Evolutionary conservation across 2,888 invertebrate genomes (phyloP), one percentile per base, ranked within the genome.

Genomic region (Taenaris catops): DNA sequence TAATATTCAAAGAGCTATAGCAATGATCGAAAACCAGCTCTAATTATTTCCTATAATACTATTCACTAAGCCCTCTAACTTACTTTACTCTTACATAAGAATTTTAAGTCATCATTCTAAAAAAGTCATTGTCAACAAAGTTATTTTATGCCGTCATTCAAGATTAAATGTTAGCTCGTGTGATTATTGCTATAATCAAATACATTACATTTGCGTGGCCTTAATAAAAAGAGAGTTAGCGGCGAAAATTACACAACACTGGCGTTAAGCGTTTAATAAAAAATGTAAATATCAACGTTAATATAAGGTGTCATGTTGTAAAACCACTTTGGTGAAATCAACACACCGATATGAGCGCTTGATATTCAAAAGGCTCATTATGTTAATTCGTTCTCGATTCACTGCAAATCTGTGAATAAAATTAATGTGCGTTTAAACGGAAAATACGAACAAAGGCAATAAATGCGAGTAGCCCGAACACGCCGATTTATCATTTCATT

Each of bases 351-450:
- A 45, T 36, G 41, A 56, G 59, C 56, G 63, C 55, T 59, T 63
- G 56, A 67, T 67, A 72, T 69, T 66, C 70, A 70, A 63, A 64
- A 68, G 60, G 69, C 73, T 78, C 65, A 79, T 80, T 80, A 80
- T 79, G 78, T 76, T 79, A 80, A 81, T 80, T 69, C 68, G 61
- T 63, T 65, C 70, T 58, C 73, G 72, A 78, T 78, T 76, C 79
- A 70, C 70, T 66, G 64, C 60, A 67, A 79, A 75, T 79, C 75
- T 70, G 79, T 71, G 76, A 74, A 80, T 70, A 74, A 76, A 78
- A 80, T 80, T 70, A 80, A 76, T 78, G 79, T 75, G 69, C 70
- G 69, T 74, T 80, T 74, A 80, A 78, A 78, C 65, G 67, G 69
- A 72, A 81, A 81, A 74, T 75, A 67, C 71, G 72, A 68, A 76